These are phyloP conservation scores for Trochalopteron elliotii DNA, from an alignment of 2,113 vertebrate genomes.

Conservation along the genomic window DNA sequence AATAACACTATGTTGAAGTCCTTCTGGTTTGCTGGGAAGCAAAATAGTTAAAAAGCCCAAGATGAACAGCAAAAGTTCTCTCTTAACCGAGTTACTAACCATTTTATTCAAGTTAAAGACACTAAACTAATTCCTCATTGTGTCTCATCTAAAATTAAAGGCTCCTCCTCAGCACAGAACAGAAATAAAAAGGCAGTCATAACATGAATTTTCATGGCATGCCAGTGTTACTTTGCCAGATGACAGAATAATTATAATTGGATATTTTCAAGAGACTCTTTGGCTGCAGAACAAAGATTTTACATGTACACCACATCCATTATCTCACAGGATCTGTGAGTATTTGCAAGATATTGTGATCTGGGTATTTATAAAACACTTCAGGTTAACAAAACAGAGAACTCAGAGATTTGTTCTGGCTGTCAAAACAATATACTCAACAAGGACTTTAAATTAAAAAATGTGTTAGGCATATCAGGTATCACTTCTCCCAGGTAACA, in stretches of 20 bases:
- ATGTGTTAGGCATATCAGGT: not conserved
- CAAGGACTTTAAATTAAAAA: not conserved
- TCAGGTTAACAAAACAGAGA: not conserved
- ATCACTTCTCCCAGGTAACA: not conserved
- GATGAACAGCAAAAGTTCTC: not conserved
- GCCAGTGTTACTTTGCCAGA: not conserved
- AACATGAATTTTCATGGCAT: not conserved
- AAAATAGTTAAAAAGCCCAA: not conserved
- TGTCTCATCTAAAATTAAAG: not conserved
- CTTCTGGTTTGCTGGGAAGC: not conserved
- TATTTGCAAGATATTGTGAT: not conserved
- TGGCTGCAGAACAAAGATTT: not conserved
- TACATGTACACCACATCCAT: not conserved
- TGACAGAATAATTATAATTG: not conserved
- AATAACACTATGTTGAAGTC: not conserved
- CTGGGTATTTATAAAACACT: not conserved
- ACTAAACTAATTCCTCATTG: not conserved
- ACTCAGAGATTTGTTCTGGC: not conserved
- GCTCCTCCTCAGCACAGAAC: not conserved
- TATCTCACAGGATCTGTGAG: not conserved
- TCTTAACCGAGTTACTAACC: not conserved
- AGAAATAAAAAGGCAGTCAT: not conserved
- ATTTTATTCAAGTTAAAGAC: not conserved
- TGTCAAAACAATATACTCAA: conserved; percentile 3
- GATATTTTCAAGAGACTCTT: not conserved